A percentile compares a stretch with the other conserved stretches of the same genome.
phyloP scores from a whole-genome alignment of 2,888 invertebrate genomes.

The Strigamia transsilvanica region DNA sequence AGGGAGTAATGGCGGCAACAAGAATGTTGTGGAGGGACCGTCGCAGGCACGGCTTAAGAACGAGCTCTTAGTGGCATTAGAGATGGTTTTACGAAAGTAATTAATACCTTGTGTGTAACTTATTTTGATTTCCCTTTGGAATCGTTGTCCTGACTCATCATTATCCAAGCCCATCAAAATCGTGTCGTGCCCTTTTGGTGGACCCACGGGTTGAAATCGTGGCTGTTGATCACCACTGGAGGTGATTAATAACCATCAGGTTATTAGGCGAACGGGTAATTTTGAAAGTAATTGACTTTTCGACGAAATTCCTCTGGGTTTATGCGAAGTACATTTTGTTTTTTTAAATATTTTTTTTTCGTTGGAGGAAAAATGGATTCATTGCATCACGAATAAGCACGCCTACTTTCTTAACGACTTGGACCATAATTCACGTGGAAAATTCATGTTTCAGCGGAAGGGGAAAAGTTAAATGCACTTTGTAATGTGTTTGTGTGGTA shows the following conservation, averaged over 20 bases:
- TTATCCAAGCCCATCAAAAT: conserved; percentile 14
- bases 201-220: conserved; percentile 13
- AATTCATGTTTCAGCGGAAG: not conserved
- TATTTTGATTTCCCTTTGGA: conserved; percentile 42
- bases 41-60: not conserved
- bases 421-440: conserved; percentile 17
- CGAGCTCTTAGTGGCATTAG: not conserved
- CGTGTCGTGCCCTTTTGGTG: conserved; percentile 29
- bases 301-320: not conserved
- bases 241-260: conserved; percentile 41
- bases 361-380: not conserved
- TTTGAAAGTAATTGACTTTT: conserved; percentile 26
- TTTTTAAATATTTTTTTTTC: not conserved
- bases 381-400: not conserved
- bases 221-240: conserved; percentile 12
- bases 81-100: not conserved
- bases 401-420: conserved; percentile 11
- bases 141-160: conserved; percentile 8
- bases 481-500: conserved; percentile 42
- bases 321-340: not conserved
- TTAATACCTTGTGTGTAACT: conserved; percentile 16
- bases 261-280: conserved; percentile 17
- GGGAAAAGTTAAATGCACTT: conserved; percentile 26
- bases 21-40: conserved; percentile 26
- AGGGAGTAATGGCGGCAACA: conserved; percentile 12